A percentile compares a stretch with the other conserved stretches of the same genome.
Evolutionary conservation across 2,888 invertebrate genomes (phyloP).

Genomic region (Entomobrya proxima): DNA sequence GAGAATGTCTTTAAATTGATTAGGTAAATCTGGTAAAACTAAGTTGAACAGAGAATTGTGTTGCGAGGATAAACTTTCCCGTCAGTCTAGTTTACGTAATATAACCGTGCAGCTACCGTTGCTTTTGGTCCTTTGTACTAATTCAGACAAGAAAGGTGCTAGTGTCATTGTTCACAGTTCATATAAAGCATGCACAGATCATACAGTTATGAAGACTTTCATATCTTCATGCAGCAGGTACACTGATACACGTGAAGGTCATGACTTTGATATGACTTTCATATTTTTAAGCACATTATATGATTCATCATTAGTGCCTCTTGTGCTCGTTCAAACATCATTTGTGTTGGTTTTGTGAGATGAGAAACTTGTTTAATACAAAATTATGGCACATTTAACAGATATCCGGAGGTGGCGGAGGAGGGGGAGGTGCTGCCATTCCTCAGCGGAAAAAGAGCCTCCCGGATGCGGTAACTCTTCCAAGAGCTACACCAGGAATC

Average conservation of each 20-base stretch:
- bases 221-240: conserved; percentile 62
- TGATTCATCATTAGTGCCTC: neutral
- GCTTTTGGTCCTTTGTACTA: neutral
- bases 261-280: conserved; percentile 4
- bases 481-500: conserved; percentile 89
- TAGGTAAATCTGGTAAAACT: conserved; percentile 4
- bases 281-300: neutral
- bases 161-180: neutral
- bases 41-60: neutral
- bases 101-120: neutral
- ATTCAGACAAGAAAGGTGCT: neutral
- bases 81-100: neutral
- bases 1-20: neutral
- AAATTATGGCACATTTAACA: neutral
- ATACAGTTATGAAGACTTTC: conserved; percentile 61
- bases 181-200: conserved; percentile 54
- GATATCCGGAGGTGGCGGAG: conserved; percentile 64
- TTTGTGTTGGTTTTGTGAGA: neutral
- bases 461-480: conserved; percentile 93
- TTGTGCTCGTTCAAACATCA: neutral
- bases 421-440: conserved; percentile 81
- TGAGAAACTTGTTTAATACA: too few species aligned
- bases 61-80: neutral
- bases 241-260: neutral
- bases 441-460: conserved; percentile 96